Base-by-base conservation (phyloP, 92 coral and sea anemone genomes). In the Paragorgia papillata region DNA sequence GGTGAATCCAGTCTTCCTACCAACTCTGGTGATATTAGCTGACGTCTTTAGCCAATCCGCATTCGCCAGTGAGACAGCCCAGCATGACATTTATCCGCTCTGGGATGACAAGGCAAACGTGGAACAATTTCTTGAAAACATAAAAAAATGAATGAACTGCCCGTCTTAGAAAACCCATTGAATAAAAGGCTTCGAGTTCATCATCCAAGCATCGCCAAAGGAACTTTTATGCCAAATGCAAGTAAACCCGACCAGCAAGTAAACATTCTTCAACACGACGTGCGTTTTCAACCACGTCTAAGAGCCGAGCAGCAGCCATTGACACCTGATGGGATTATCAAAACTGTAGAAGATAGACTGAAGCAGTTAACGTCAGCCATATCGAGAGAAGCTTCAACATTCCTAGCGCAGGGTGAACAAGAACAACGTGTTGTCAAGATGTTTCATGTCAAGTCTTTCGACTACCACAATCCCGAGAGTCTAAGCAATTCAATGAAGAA, bases 21-120 rank as follows among this genome's bases (percentile, higher is more conserved):
- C n/a, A n/a, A n/a, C n/a, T 51, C 31, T 69, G 19, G 37, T 69
- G 6, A 51, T 48, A 22, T 34, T 69, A 19, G 44, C 76, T 6
- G 76, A 69, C 46, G 76, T 69, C 13, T 69, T 69, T 69, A 48
- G 41, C 22, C 76, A 69, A 56, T 69, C 62, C 1, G 41, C 76
- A 49, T 69, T 48, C 46, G 44, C 61, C 5, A 69, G 61, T 69
- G 61, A 69, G 35, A 26, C 44, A 20, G 76, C 76, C 1, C 61
- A 48, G 32, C 32, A 30, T 7, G 61, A 69, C 21, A 49, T 69
- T 13, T 69, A 69, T 13, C 61, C 44, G 18, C 19, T 49, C 20
- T 69, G 61, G 76, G 76, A 69, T 28, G 76, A 51, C 44, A 48
- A 48, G 49, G 43, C 59, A 24, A 69, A 69, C 34, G 25, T 48